Conservation (phyloP, 2,888 invertebrate species). For the Sarcophaga rosellei region DNA sequence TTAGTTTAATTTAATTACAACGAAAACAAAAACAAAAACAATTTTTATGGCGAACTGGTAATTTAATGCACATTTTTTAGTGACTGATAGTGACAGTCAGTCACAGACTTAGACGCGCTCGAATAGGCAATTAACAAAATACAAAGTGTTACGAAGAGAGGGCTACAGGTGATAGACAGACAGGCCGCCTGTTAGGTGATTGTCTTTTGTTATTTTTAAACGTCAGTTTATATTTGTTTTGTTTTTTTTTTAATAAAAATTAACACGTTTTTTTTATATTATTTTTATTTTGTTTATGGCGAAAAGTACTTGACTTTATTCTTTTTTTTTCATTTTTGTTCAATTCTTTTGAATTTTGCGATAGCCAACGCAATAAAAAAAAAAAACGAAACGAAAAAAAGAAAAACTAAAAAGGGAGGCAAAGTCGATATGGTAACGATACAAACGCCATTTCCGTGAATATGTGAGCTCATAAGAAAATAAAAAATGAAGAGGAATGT, state of each 20-base stretch:
- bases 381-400: background rate
- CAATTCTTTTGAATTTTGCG: background rate
- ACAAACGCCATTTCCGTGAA: conserved; percentile 33
- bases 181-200: too few species aligned
- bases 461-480: background rate
- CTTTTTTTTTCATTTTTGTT: background rate
- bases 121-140: too few species aligned
- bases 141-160: background rate
- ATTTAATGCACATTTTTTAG: conserved; percentile 24
- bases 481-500: background rate
- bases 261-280: background rate
- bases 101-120: background rate
- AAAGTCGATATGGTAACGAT: conserved; percentile 11
- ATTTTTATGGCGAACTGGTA: background rate
- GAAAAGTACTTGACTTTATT: background rate
- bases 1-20: conserved; percentile 35
- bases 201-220: too few species aligned
- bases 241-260: background rate
- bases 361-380: background rate
- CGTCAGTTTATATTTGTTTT: background rate
- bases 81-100: conserved; percentile 1
- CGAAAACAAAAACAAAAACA: conserved; percentile 4
- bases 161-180: too few species aligned
- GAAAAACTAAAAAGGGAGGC: background rate
- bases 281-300: background rate